Evolutionary conservation across 2,113 vertebrate species (phyloP), one percentile per base, ranked within the genome.

Genomic region (Canis aureus): DNA sequence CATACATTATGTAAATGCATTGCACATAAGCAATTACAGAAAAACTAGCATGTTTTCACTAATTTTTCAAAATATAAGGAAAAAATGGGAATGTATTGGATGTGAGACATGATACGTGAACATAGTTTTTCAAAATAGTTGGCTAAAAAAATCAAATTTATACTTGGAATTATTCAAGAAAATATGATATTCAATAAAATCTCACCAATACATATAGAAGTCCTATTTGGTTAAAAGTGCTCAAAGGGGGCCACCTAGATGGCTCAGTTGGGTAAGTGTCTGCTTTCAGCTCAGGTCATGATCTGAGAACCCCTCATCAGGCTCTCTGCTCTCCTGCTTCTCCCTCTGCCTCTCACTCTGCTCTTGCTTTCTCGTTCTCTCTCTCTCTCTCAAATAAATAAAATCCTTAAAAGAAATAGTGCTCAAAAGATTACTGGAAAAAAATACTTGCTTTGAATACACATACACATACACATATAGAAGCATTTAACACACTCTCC

Each of bases 111-210:
- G 17, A 35, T 55, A 67, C 1, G 3, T 69, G 29, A 67, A 9
- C 12, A 82, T 32, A 79, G 13, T n/a, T 79, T 95, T 95, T 74
- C 32, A 87, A 94, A 73, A 73, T 78, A 66, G 5, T 76, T 95
- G 25, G 3, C 22, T 84, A 67, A 89, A 84, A 78, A 27, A 0
- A 80, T 86, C 12, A 92, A 86, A 71, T 43, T n/a, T 85, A 27
- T 89, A n/a, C 25, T 71, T 67, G 22, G 4, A 94, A 29, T 88
- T 67, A 23, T 35, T 1, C 51, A 55, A 11, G 15, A 67, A 81
- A 82, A 69, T 69, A 71, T 51, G 23, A 23, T 4, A 78, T 59
- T 74, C 16, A 67, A 3, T n/a, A 69, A 79, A 66, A 62, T 67
- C 4, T 69, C 43, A 71, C 27, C 80, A 88, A 88, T n/a, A 32